These are phyloP conservation scores for Molossus molossus DNA, from an alignment of 2,797 vertebrate genomes.

Conservation along the genomic window DNA sequence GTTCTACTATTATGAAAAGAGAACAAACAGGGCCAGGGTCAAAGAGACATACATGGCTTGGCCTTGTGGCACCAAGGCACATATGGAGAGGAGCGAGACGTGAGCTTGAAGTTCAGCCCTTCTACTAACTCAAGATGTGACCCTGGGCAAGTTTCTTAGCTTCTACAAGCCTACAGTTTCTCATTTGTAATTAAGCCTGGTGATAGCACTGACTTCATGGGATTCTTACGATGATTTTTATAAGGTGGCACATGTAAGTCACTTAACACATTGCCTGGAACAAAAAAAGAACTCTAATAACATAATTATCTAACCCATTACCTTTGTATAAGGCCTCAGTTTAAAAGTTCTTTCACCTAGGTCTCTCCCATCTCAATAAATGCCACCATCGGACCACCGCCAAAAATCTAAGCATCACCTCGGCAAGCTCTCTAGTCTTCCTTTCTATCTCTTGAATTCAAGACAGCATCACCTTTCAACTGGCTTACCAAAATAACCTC, in stretches of 20 bases:
- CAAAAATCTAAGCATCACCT: background rate
- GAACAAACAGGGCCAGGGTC: background rate
- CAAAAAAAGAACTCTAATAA: background rate
- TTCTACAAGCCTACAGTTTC: slow-evolving; percentile 14
- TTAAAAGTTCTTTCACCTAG: slow-evolving; percentile 55
- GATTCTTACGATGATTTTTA: slow-evolving; percentile 38
- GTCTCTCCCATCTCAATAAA: slow-evolving; percentile 28
- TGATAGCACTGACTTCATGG: background rate
- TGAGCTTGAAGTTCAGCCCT: background rate
- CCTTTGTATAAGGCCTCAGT: background rate
- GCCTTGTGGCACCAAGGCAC: background rate
- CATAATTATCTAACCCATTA: background rate
- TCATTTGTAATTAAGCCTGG: background rate
- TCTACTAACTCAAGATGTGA: background rate
- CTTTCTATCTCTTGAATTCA: slow-evolving; percentile 24
- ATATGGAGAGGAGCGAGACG: background rate
- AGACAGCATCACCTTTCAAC: background rate
- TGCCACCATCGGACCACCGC: background rate
- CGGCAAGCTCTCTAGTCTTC: background rate
- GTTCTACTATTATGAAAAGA: background rate
- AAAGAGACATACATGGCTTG: background rate
- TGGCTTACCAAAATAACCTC: background rate
- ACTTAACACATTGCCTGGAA: slow-evolving; percentile 10
- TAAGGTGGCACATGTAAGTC: slow-evolving; percentile 13
- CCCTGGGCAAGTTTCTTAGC: background rate